Evolutionary conservation across 2,797 vertebrate genomes (phyloP).

Genomic region (Periophthalmus magnuspinnatus): DNA sequence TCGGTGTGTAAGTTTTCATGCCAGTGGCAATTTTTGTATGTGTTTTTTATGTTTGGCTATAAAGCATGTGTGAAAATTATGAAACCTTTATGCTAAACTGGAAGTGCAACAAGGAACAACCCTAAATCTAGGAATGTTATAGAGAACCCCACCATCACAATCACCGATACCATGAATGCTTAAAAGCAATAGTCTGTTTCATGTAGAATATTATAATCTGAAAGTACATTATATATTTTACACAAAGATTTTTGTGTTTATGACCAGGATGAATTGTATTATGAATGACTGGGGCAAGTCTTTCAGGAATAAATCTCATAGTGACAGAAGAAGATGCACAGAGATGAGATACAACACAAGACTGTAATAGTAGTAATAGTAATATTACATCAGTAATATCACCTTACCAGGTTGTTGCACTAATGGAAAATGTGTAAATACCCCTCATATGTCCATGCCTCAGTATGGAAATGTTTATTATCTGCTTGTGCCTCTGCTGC

Average conservation of each 20-base stretch:
- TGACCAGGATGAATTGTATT: neutral
- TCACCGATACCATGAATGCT: neutral
- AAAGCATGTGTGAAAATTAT: neutral
- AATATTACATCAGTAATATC: neutral
- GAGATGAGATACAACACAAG: too few species aligned
- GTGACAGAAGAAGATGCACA: neutral
- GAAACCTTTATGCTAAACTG: neutral
- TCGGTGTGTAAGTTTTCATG: too few species aligned
- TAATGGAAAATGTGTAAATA: neutral
- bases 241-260: neutral
- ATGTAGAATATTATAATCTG: too few species aligned
- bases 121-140: neutral
- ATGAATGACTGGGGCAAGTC: neutral
- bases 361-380: too few species aligned
- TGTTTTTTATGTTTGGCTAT: neutral
- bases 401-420: neutral
- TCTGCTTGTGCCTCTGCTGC: constrained; percentile 19
- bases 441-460: neutral
- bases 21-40: too few species aligned
- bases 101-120: too few species aligned
- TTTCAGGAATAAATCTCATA: neutral
- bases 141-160: neutral
- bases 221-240: too few species aligned
- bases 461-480: constrained; percentile 31
- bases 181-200: neutral